Evolutionary conservation across 2,113 vertebrate genomes (phyloP), one percentile per base, ranked within the genome.

Genomic region (Ceyx cyanopectus): DNA sequence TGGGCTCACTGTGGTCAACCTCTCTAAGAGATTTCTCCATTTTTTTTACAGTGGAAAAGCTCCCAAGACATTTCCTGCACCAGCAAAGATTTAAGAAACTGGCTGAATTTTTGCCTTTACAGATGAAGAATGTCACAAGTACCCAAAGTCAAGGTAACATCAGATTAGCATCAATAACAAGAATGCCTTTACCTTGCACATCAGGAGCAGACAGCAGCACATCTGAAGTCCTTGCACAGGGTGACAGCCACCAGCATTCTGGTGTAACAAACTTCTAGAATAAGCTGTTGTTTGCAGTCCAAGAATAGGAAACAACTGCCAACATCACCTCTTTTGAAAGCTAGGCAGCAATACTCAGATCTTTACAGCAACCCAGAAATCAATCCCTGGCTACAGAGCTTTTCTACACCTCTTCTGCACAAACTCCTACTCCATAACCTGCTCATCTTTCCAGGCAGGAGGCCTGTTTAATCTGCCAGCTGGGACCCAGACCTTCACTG

Each of bases 1-100:
- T 1, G 41, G 16, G 12, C 3, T 24, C 11, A 9, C 18, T 24
- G 2, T 1, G 7, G 40, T 29, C 24, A 73, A 15, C 4, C 3
- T 50, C 23, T 50, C 14, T 3, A 58, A 57, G 21, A 6, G 4
- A 14, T 58, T 72, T 54, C 50, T 68, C 54, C 27, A 17, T 34
- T 92, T 87, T 34, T 92, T 87, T 14, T 75, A 23, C 15, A 58
- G 40, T 6, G 8, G 29, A 50, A 74, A 74, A 70, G 7, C 21
- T 89, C 58, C 50, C 50, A 60, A 86, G 21, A 54, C 21, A 29
- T 34, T 74, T 56, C 12, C 30, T 32, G 20, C 18, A 12, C 30
- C 58, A 92, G 30, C 24, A 58, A 69, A 72, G n/a, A 37, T 30
- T 54, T 79, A 37, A 68, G 58, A 53, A 87, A 75, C 26, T 40